A percentile compares a stretch with the other conserved stretches of the same genome.
Conservation (phyloP, 2,113 vertebrate species). For the Apteryx owenii region DNA sequence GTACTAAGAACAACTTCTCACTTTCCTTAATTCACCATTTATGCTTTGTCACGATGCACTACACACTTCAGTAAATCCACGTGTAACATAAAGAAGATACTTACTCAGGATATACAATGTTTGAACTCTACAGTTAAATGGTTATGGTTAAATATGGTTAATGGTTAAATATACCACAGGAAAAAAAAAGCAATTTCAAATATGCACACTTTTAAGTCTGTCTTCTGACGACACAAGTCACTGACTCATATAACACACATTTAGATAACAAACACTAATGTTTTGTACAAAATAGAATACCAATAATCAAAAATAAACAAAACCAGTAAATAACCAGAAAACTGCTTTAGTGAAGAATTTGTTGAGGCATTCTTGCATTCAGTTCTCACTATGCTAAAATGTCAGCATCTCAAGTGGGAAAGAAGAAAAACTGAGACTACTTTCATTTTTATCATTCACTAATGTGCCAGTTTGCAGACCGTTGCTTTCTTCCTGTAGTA, state of each 20-base stretch:
- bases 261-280: not conserved
- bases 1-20: not conserved
- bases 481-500: not conserved
- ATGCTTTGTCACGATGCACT: not conserved
- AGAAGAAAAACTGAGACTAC: not conserved
- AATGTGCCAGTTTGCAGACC: not conserved
- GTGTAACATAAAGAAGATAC: not conserved
- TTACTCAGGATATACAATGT: not conserved
- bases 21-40: not conserved
- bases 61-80: not conserved
- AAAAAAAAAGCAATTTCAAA: not conserved
- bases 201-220: not conserved
- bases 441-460: not conserved
- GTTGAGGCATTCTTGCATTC: not conserved
- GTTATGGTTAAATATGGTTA: too few relatives aligned
- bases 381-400: not conserved
- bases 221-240: not conserved
- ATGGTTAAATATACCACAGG: not conserved
- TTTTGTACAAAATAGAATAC: not conserved
- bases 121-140: not conserved
- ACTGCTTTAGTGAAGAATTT: not conserved
- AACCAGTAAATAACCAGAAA: not conserved
- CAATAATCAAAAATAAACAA: not conserved
- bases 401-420: not conserved
- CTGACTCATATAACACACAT: not conserved